These are phyloP conservation scores for Epizoanthus fatuus DNA, from an alignment of 92 coral and sea anemone species.

Conservation along the genomic window DNA sequence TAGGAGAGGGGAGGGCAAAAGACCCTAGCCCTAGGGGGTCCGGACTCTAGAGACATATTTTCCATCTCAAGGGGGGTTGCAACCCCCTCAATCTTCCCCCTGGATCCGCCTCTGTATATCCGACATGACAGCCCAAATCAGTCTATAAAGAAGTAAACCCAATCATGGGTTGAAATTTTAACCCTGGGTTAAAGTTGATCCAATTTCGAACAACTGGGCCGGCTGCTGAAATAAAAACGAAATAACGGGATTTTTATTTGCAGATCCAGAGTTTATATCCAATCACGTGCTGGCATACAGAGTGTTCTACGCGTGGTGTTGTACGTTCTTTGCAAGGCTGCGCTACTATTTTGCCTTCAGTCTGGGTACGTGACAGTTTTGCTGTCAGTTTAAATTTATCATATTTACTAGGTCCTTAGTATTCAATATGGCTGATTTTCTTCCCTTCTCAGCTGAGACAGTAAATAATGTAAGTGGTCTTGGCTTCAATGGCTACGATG, in stretches of 20 bases:
- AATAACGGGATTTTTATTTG: not conserved
- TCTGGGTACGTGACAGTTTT: constrained; percentile 8
- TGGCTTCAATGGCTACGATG: constrained; percentile 91
- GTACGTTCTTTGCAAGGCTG: constrained; percentile 17
- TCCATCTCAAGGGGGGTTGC: too few relatives aligned
- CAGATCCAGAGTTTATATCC: constrained; percentile 32
- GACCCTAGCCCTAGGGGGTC: too few relatives aligned
- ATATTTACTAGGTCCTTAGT: not conserved
- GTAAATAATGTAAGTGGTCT: constrained; percentile 83
- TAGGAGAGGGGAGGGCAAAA: too few relatives aligned
- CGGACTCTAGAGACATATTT: too few relatives aligned
- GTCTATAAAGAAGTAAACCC: too few relatives aligned
- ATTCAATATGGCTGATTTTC: not conserved
- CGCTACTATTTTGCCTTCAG: constrained; percentile 42
- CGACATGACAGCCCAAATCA: too few relatives aligned
- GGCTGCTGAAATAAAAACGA: too few relatives aligned
- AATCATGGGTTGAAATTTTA: too few relatives aligned
- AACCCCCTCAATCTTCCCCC: too few relatives aligned
- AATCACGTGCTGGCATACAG: constrained; percentile 12
- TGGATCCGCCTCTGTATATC: too few relatives aligned
- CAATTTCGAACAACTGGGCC: too few relatives aligned
- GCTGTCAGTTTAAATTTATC: not conserved
- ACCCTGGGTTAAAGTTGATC: too few relatives aligned
- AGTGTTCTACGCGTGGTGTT: constrained; percentile 41
- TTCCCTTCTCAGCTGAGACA: constrained; percentile 78